Base-by-base conservation (phyloP, 2,888 invertebrate genomes). In the Antheraea yamamai region DNA sequence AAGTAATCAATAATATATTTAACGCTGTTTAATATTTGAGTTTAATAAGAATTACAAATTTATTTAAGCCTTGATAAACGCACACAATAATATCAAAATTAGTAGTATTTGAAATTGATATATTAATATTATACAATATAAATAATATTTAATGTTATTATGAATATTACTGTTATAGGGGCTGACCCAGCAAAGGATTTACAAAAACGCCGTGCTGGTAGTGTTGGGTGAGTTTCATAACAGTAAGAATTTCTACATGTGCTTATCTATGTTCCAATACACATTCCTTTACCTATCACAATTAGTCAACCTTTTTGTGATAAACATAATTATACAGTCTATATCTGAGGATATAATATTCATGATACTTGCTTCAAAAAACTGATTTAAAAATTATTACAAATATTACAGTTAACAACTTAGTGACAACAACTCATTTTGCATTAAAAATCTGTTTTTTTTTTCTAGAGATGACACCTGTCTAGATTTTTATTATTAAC, bases 171-270 rank as follows among this genome's bases (percentile, higher is more conserved):
- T 81, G 79, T 96, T 96, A 75, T 91, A 97, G 97, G 97, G 96
- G 96, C 96, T 95, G 97, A 97, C 96, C 96, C 97, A 93, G 96
- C 96, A 89, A 97, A 97, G 96, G 97, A 97, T 95, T 96, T 97
- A 95, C 97, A 96, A 95, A 97, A 97, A 95, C 96, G 97, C 91
- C 96, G 97, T 89, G 96, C 97, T 89, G 97, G 96, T 92, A 97
- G 97, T 92, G 96, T 97, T 95, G 97, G 97, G 97, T 97, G 89
- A 97, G 97, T 96, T 76, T 76, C 30, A 64, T 58, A 68, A 55
- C 39, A 39, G 58, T 58, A 71, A 75, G 68, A 23, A 73, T 26
- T 75, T 51, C 26, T 66, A 30, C 16, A 55, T 70, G 12, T 14
- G 30, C 64, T 68, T 26, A 74, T 70, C 30, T 51, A 26, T 30